phyloP scores from a whole-genome alignment of 2,888 invertebrate genomes.

The Icerya purchasi region DNA sequence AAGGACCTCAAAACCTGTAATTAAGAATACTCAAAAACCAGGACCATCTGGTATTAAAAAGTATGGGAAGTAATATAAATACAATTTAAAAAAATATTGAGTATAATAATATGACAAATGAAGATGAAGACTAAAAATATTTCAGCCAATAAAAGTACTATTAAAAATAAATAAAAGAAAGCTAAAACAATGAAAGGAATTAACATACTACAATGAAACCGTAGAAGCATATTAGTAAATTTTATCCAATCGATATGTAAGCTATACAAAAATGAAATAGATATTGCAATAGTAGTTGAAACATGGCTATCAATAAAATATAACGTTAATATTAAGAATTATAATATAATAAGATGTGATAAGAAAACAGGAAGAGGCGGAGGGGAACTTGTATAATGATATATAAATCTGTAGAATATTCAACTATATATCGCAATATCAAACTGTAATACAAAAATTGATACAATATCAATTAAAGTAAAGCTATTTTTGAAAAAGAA shows the following conservation, averaged over 20 bases:
- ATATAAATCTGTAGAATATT: no score
- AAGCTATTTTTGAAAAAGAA: neutral
- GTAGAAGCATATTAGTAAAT: neutral
- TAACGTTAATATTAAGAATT: neutral
- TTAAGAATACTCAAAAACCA: neutral
- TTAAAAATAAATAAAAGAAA: neutral
- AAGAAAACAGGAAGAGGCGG: neutral
- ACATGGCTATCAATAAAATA: neutral
- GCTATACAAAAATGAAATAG: neutral
- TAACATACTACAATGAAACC: neutral
- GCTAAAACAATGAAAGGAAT: neutral
- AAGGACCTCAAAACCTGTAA: neutral
- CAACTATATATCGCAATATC: no score
- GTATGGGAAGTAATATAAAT: neutral
- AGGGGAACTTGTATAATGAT: no score
- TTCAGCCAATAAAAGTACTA: neutral
- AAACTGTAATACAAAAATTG: neutral
- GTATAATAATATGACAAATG: neutral
- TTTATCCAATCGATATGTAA: neutral
- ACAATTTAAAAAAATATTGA: no score
- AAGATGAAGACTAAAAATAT: neutral
- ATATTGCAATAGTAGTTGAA: neutral
- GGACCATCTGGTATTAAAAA: neutral
- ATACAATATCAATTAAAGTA: neutral
- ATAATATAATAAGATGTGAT: neutral